These are phyloP conservation scores for Actinemys pallida DNA, from an alignment of 2,113 vertebrate genomes.

Conservation along the genomic window DNA sequence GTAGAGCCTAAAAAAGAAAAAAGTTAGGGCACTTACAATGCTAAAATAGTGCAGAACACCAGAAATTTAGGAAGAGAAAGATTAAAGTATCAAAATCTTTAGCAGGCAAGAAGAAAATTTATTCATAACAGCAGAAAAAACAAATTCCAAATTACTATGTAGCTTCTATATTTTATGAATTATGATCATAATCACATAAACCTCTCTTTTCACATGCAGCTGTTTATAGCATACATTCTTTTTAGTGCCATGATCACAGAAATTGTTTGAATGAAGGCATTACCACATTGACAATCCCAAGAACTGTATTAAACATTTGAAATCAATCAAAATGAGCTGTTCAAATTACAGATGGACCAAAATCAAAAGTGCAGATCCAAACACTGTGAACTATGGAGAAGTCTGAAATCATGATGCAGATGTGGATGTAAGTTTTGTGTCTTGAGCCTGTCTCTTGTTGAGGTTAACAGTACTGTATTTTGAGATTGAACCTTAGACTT, in stretches of 20 bases:
- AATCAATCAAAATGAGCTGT: conserved; percentile 48
- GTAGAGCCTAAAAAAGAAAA: not conserved
- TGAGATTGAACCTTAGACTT: not conserved
- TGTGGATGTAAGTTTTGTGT: not conserved
- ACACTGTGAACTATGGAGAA: not conserved
- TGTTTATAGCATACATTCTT: not conserved
- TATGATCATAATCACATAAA: conserved; percentile 43
- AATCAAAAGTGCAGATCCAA: not conserved
- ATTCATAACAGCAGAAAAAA: no score
- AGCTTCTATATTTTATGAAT: conserved; percentile 29
- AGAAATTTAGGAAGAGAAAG: not conserved
- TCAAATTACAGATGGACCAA: not conserved
- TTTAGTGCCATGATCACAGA: conserved; percentile 56
- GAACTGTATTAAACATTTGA: conserved; percentile 34
- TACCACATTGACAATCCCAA: conserved; percentile 52
- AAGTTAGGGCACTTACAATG: not conserved
- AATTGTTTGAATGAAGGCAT: conserved; percentile 60
- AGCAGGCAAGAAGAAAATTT: not conserved
- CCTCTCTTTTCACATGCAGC: conserved; percentile 2
- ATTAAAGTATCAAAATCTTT: not conserved
- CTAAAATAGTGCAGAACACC: not conserved
- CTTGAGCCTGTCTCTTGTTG: fast-evolving
- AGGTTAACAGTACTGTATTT: conserved; percentile 3
- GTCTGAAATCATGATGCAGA: not conserved
- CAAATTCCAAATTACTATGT: conserved; percentile 47